phyloP scores from a whole-genome alignment of 2,888 invertebrate species.

The Siphlonurus alternatus region DNA sequence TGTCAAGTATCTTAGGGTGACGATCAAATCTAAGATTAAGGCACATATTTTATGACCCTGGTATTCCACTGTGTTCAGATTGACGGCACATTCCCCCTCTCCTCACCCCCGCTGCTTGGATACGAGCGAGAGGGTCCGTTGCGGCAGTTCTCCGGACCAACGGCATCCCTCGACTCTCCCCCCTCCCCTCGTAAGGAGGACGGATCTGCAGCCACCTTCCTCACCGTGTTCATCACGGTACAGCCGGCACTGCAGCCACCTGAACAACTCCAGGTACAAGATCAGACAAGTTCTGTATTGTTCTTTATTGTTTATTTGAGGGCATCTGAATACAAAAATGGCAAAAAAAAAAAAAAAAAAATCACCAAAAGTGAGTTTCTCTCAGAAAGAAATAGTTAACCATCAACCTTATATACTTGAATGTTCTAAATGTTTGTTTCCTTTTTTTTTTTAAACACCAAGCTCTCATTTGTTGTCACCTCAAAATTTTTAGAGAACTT shows the following conservation, averaged over 20 bases:
- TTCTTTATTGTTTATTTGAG: not conserved
- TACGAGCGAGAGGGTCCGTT: slow-evolving; percentile 27
- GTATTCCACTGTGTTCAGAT: too few species aligned
- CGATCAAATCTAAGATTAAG: too few species aligned
- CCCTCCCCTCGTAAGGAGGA: slow-evolving; percentile 22
- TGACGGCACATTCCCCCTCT: slow-evolving; percentile 64
- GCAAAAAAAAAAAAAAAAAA: too few species aligned
- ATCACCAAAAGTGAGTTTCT: too few species aligned
- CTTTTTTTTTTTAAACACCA: too few species aligned
- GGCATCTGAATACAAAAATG: not conserved
- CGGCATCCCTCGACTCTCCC: slow-evolving; percentile 9
- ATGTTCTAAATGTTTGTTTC: too few species aligned
- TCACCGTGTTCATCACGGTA: slow-evolving; percentile 46
- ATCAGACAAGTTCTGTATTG: not conserved
- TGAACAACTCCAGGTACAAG: slow-evolving; percentile 17
- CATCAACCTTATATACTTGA: too few species aligned
- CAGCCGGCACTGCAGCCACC: slow-evolving; percentile 37
- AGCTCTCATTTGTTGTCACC: too few species aligned
- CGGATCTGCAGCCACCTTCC: slow-evolving; percentile 30
- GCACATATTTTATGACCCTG: too few species aligned
- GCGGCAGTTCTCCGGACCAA: slow-evolving; percentile 8
- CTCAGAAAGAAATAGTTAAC: too few species aligned
- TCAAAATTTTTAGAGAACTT: too few species aligned
- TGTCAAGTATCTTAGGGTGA: too few species aligned
- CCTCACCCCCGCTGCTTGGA: slow-evolving; percentile 57